Evolutionary conservation across 2,888 invertebrate species (phyloP).

Genomic region (Xanthia togata): DNA sequence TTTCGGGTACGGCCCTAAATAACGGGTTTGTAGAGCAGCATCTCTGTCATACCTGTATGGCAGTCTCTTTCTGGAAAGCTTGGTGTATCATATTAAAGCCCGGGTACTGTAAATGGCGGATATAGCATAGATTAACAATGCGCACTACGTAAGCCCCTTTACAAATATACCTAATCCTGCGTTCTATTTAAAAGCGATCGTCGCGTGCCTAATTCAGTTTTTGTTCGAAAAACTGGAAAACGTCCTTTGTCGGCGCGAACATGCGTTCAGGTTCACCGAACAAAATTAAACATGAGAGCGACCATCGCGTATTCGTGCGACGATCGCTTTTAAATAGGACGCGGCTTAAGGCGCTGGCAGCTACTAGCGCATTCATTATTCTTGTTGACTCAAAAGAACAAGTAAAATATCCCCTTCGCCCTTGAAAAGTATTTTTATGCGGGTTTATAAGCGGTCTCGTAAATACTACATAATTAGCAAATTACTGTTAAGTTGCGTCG

Average conservation of each 20-base stretch:
- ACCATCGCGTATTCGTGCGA: too few species aligned
- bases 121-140: not conserved
- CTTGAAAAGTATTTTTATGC: slow-evolving; percentile 50
- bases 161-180: not conserved
- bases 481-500: slow-evolving; percentile 22
- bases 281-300: too few species aligned
- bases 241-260: too few species aligned
- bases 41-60: not conserved
- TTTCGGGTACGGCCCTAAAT: too few species aligned
- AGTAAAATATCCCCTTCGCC: slow-evolving; percentile 25
- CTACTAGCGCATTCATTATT: not conserved
- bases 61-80: not conserved
- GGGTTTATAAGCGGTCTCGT: slow-evolving; percentile 63
- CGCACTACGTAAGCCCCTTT: not conserved
- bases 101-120: not conserved
- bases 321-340: too few species aligned
- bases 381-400: not conserved
- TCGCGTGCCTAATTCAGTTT: too few species aligned
- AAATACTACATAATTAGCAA: slow-evolving; percentile 14
- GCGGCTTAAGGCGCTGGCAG: not conserved
- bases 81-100: not conserved
- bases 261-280: too few species aligned
- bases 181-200: too few species aligned
- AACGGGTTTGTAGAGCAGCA: not conserved
- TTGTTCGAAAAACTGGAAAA: too few species aligned